Evolutionary conservation across 2,113 vertebrate genomes (phyloP).

Genomic region (Macrotis lagotis): DNA sequence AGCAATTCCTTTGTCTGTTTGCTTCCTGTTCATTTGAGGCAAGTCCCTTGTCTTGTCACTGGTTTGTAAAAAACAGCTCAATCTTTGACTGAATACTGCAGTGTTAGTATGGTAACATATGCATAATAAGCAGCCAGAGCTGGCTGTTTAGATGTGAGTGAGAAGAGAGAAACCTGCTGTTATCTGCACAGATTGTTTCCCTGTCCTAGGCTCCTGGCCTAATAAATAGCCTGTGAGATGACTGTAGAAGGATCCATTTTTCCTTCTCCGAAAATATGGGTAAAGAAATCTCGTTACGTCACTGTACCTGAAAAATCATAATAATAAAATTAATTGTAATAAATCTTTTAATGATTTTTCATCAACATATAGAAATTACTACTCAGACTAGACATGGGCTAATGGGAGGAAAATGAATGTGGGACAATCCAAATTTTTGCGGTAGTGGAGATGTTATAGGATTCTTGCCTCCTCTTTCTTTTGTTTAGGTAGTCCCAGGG

Average conservation of each 20-base stretch:
- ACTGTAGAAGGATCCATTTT: slow-evolving; percentile 45
- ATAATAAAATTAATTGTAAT: not conserved
- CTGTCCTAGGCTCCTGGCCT: not conserved
- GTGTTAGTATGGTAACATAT: rapidly evolving
- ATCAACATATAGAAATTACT: slow-evolving; percentile 24
- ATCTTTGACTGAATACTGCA: not conserved
- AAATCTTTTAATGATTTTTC: slow-evolving; percentile 26
- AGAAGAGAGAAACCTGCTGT: not conserved
- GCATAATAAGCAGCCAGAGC: not conserved
- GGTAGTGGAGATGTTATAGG: slow-evolving; percentile 40
- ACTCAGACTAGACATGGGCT: not conserved
- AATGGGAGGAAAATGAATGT: slow-evolving; percentile 2
- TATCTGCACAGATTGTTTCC: not conserved
- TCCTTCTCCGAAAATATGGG: slow-evolving; percentile 29
- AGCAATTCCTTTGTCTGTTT: slow-evolving; percentile 29
- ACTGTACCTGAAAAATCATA: slow-evolving; percentile 32
- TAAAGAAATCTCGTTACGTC: slow-evolving; percentile 33
- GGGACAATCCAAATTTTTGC: slow-evolving; percentile 35
- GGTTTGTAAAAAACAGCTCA: slow-evolving; percentile 46
- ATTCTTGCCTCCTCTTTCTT: slow-evolving; percentile 44
- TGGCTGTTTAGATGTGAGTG: not conserved
- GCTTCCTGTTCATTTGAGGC: slow-evolving; percentile 35
- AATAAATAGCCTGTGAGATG: not conserved
- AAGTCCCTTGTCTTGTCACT: slow-evolving; percentile 36
- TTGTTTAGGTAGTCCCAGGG: slow-evolving; percentile 50